Conservation (phyloP, 2,797 vertebrate species). For the Sciurus carolinensis region DNA sequence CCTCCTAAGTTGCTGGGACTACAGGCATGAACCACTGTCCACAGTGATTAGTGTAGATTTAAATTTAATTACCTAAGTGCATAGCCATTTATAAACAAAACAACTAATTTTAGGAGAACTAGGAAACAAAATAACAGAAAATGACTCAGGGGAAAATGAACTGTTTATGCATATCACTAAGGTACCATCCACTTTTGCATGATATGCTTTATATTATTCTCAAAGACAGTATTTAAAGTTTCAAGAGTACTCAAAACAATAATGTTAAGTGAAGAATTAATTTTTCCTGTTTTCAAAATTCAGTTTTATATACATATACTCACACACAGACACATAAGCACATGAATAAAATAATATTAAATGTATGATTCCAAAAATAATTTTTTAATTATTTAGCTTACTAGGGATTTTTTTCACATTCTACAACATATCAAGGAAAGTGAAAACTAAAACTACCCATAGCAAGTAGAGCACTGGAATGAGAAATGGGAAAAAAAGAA, state of each 20-base stretch:
- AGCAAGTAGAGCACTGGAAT: neutral
- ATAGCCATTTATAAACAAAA: neutral
- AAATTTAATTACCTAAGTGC: neutral
- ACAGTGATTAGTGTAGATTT: neutral
- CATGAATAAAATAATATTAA: neutral
- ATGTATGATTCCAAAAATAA: neutral
- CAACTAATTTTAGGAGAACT: neutral
- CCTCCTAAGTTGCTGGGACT: no score
- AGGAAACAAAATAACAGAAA: constrained; percentile 1
- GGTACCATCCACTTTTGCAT: neutral
- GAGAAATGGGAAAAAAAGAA: neutral
- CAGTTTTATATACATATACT: neutral
- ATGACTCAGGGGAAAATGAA: neutral
- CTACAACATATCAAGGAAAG: constrained; percentile 29
- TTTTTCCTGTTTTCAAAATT: constrained; percentile 22
- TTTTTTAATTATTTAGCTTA: neutral
- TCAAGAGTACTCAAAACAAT: neutral
- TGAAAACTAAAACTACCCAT: neutral
- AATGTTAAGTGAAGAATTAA: constrained; percentile 37
- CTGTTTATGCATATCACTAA: neutral
- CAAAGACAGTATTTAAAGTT: neutral
- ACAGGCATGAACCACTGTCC: no score
- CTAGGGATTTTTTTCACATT: neutral
- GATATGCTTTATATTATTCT: neutral
- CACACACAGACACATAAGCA: neutral